Percentiles rank a stretch among this genome's conserved stretches.
phyloP scores from a whole-genome alignment of 2,888 invertebrate genomes.

The Cheilosia urbana region DNA sequence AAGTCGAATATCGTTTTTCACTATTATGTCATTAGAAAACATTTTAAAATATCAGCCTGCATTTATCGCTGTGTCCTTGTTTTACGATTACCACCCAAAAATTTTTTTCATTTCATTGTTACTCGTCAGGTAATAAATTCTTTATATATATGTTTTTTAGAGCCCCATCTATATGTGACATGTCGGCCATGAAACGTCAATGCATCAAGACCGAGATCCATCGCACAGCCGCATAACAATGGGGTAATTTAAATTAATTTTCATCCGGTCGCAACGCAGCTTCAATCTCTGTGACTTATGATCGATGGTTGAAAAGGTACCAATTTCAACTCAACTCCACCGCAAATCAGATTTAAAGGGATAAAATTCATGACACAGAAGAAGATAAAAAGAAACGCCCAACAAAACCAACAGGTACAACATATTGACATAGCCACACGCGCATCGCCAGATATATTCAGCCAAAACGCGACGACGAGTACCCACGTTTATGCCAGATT shows the following conservation, averaged over 20 bases:
- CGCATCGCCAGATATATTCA: conserved; percentile 24
- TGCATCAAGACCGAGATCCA: not conserved
- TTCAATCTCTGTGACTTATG: conserved; percentile 32
- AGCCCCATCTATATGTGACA: not conserved
- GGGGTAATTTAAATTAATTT: conserved; percentile 53
- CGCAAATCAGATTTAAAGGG: conserved; percentile 23
- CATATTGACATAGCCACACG: conserved; percentile 43
- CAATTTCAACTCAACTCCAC: conserved; percentile 8
- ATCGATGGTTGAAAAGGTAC: conserved; percentile 35
- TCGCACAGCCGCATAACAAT: conserved; percentile 5
- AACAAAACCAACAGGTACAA: not conserved
- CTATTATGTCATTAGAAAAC: too few species aligned
- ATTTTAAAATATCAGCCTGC: too few species aligned
- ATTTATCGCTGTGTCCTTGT: too few species aligned
- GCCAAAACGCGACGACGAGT: conserved; percentile 48
- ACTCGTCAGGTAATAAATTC: too few species aligned
- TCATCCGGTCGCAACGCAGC: conserved; percentile 23
- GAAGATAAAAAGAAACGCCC: not conserved
- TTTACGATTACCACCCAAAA: too few species aligned
- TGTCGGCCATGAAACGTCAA: not conserved
- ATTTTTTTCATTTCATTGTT: too few species aligned
- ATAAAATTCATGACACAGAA: not conserved
- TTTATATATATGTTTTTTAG: too few species aligned
- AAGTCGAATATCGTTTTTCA: too few species aligned
- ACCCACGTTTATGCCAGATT: conserved; percentile 67